phyloP scores from a whole-genome alignment of 2,888 invertebrate genomes.

The Stenotaenia linearis region DNA sequence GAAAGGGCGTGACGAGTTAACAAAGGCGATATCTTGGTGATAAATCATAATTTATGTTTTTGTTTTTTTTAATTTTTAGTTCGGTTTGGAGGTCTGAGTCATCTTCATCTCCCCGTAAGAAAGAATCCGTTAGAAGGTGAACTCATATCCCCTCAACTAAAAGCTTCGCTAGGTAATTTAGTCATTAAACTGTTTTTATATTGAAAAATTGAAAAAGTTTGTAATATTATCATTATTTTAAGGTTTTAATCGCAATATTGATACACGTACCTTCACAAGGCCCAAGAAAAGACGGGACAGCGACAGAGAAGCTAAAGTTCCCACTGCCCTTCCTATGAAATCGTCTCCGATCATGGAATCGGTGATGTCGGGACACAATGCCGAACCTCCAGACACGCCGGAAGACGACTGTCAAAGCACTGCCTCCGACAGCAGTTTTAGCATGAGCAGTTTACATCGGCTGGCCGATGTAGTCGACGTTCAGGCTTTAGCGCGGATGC shows the following conservation, averaged over 20 bases:
- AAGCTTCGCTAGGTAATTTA: background rate
- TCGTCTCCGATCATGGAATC: background rate
- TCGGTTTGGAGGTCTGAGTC: background rate
- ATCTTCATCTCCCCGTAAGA: background rate
- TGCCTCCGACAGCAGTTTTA: constrained; percentile 26
- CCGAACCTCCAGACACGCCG: background rate
- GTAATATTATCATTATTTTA: background rate
- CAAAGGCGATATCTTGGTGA: background rate
- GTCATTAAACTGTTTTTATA: too few species aligned
- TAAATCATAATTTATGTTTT: background rate
- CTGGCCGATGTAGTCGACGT: constrained; percentile 46
- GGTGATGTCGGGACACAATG: background rate
- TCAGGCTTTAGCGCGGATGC: constrained; percentile 46
- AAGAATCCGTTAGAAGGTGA: background rate
- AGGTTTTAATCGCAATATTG: constrained; percentile 38
- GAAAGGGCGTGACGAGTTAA: background rate
- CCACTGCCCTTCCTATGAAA: background rate
- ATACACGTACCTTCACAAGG: constrained; percentile 47
- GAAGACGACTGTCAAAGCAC: constrained; percentile 14
- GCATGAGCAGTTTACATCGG: constrained; percentile 32
- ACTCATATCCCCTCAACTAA: background rate
- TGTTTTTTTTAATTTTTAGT: background rate
- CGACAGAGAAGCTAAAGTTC: background rate
- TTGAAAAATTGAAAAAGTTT: too few species aligned
- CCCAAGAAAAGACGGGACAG: constrained; percentile 42